phyloP scores from a whole-genome alignment of 2,888 invertebrate genomes.

The Drosophila gaucha region DNA sequence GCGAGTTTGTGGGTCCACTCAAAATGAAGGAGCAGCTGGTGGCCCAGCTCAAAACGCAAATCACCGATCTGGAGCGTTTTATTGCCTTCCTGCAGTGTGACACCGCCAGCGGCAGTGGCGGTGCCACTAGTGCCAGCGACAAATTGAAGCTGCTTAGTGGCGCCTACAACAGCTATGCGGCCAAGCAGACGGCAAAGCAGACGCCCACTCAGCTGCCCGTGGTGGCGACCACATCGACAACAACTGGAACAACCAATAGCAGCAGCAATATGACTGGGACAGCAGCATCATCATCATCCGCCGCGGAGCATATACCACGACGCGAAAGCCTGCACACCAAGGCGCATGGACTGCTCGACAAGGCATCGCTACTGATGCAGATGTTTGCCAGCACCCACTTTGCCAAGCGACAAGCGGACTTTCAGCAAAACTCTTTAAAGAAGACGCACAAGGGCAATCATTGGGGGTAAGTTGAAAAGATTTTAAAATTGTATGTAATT shows the following conservation, averaged over 20 bases:
- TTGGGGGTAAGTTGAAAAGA: conserved; percentile 88
- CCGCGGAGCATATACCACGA: conserved; percentile 10
- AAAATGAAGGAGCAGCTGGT: conserved; percentile 99
- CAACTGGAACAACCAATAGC: conserved; percentile 7
- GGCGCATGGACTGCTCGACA: conserved; percentile 89
- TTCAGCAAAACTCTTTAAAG: conserved; percentile 92
- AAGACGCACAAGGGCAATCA: conserved; percentile 94
- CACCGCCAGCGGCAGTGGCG: conserved; percentile 83
- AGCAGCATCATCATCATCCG: not conserved
- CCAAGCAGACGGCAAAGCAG: conserved; percentile 80
- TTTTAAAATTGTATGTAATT: not conserved
- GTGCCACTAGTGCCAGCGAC: conserved; percentile 36
- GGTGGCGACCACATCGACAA: not conserved
- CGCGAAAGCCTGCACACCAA: conserved; percentile 82
- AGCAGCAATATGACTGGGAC: conserved; percentile 4
- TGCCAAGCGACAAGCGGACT: conserved; percentile 88
- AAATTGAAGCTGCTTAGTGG: conserved; percentile 68
- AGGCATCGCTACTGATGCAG: conserved; percentile 95
- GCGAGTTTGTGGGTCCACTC: conserved; percentile 95
- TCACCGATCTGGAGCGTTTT: conserved; percentile 98
- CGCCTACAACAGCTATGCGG: conserved; percentile 84
- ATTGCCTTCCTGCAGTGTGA: conserved; percentile 97
- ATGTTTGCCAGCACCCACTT: conserved; percentile 97
- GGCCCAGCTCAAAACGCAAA: conserved; percentile 97
- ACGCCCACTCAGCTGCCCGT: conserved; percentile 21